These are phyloP conservation scores for Parapsyche elsis DNA, from an alignment of 1,140 invertebrate species.

Conservation along the genomic window DNA sequence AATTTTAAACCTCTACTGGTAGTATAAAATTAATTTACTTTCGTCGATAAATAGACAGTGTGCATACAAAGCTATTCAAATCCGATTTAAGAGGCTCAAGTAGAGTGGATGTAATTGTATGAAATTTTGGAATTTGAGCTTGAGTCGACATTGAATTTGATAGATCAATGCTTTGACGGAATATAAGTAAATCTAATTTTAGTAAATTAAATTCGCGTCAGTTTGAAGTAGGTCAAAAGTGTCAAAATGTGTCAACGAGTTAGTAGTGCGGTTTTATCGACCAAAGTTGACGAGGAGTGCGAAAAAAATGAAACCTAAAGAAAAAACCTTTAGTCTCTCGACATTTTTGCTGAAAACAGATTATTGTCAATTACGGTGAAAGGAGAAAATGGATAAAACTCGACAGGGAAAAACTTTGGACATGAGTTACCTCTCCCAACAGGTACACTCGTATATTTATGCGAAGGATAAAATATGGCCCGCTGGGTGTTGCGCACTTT, in stretches of 20 bases:
- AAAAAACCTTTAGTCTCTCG: neutral
- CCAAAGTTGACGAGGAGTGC: neutral
- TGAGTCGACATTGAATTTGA: neutral
- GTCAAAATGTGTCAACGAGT: conserved; percentile 9
- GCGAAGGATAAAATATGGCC: neutral
- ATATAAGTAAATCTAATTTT: neutral
- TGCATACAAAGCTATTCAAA: too few relatives aligned
- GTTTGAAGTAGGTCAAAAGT: conserved; percentile 5
- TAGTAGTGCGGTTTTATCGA: neutral
- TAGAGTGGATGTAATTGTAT: too few relatives aligned
- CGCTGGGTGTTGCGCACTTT: neutral
- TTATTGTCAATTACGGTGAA: neutral
- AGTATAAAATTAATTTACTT: too few relatives aligned
- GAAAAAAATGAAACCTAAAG: neutral
- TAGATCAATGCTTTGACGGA: neutral
- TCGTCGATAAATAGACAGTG: too few relatives aligned
- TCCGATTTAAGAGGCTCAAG: too few relatives aligned
- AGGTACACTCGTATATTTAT: conserved; percentile 1
- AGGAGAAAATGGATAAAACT: neutral
- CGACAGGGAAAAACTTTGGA: neutral
- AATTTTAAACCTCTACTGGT: neutral
- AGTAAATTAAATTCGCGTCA: neutral
- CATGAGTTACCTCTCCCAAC: neutral
- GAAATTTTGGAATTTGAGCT: too few relatives aligned
- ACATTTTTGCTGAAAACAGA: conserved; percentile 17